Evolutionary conservation across 2,888 invertebrate species (phyloP).

Genomic region (Cheilosia variabilis): DNA sequence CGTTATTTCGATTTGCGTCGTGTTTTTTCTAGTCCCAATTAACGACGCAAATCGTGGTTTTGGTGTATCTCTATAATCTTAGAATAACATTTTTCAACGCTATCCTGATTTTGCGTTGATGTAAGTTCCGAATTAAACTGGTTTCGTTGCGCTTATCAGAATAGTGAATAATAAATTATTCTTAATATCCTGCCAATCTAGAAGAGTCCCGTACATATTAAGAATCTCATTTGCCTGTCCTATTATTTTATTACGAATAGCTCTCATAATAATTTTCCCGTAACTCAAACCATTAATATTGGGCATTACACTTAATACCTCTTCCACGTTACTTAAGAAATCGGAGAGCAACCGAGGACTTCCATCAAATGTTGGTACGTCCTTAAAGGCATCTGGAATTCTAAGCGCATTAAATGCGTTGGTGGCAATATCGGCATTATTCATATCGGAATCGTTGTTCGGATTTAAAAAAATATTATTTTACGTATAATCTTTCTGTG

Average conservation of each 20-base stretch:
- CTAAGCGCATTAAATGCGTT: constrained; percentile 36
- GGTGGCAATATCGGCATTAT: neutral
- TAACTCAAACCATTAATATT: constrained; percentile 25
- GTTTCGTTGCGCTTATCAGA: too few species aligned
- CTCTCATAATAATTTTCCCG: constrained; percentile 52
- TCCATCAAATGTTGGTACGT: constrained; percentile 56
- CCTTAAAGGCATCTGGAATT: constrained; percentile 68
- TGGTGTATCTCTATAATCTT: too few species aligned
- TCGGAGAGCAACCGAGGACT: constrained; percentile 40
- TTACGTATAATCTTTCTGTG: too few species aligned
- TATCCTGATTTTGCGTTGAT: too few species aligned
- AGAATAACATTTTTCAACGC: too few species aligned
- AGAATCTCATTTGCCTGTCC: constrained; percentile 67
- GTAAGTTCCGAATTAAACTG: too few species aligned
- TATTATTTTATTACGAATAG: constrained; percentile 70
- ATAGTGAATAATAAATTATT: constrained; percentile 65
- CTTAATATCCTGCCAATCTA: constrained; percentile 61
- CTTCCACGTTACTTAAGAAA: constrained; percentile 66
- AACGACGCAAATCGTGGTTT: too few species aligned
- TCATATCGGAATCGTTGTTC: too few species aligned
- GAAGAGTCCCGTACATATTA: constrained; percentile 65
- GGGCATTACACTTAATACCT: constrained; percentile 45
- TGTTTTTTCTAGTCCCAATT: too few species aligned
- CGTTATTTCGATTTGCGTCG: too few species aligned
- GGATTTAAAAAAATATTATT: too few species aligned